Base-by-base conservation (phyloP, 2,113 vertebrate species). In the Ailurus styani region DNA sequence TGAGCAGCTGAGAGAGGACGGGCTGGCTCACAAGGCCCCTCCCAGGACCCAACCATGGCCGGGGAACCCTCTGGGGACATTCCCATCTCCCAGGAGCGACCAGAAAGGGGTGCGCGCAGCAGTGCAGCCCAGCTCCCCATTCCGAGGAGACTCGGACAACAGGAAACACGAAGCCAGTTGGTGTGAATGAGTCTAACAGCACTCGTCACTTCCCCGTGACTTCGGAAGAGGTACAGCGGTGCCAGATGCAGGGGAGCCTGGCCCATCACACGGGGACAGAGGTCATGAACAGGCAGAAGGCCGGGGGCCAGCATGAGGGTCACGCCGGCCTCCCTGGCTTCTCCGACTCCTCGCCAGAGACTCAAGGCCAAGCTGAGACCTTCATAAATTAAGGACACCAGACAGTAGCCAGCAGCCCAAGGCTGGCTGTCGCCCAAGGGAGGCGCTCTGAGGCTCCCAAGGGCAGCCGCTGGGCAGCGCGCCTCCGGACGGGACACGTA, bases 11-110 rank as follows among this genome's bases (percentile, higher is more conserved):
- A 62, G 52, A 93, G 94, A 91, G 40, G 8, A 89, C 90, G 85
- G 88, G 84, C 72, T 0, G 64, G 27, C 54, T 95, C 96, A 96
- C 96, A 92, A 97, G 96, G 89, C 72, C 68, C 95, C 92, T 91
- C 54, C 90, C 50, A 47, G 87, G 87, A 82, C 94, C 96, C 73
- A 50, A 93, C 27, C 9, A 93, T 87, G 97, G 91, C 70, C 31
- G 8, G 0, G 66, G 47, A 89, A 95, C 72, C 1, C 77, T n/a
- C 52, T 21, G 18, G 84, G 72, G 66, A 87, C 78, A 57, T 66
- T 42, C 78, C 6, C 6, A 34, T 66, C 52, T 64, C 52, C 25
- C 47, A 54, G 40, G 77, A 87, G 57, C 45, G 47, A 40, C 54
- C 62, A 12, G 78, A 45, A 45, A 25, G 6, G n/a, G 62, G 50